A percentile compares a stretch with the other conserved stretches of the same genome.
These are phyloP conservation scores for Anhinga rufa DNA, from an alignment of 2,113 vertebrate species.

Conservation along the genomic window DNA sequence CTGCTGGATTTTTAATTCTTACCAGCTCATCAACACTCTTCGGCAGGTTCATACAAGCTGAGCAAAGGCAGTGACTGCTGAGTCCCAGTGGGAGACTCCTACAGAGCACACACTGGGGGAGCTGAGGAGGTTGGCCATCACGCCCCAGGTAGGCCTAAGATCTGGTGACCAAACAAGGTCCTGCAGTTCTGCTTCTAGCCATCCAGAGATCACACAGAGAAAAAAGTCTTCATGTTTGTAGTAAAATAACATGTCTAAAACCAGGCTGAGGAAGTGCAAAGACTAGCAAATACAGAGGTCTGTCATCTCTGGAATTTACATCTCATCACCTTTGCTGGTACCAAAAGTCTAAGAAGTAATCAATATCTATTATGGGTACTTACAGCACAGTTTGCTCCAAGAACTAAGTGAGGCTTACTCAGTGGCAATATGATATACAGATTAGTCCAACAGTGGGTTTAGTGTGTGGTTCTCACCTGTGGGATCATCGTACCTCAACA, in stretches of 20 bases:
- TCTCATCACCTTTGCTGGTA: neutral
- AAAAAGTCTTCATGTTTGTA: neutral
- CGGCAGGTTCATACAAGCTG: neutral
- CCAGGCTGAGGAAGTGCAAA: neutral
- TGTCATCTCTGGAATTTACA: neutral
- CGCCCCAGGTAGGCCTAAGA: neutral
- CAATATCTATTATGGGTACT: neutral
- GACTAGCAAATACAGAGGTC: neutral
- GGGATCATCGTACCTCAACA: accelerated
- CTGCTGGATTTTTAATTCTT: neutral
- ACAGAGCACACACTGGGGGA: neutral
- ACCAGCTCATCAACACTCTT: neutral
- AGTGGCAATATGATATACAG: neutral
- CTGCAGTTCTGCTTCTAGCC: neutral
- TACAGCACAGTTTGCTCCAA: neutral
- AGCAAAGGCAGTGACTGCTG: neutral
- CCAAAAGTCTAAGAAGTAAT: neutral
- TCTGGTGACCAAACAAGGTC: neutral
- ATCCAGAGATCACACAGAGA: neutral
- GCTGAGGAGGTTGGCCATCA: neutral
- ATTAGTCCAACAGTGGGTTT: neutral
- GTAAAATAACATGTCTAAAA: neutral
- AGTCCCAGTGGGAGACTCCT: neutral
- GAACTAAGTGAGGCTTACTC: neutral
- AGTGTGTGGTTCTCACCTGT: neutral